These are phyloP conservation scores for Enteromius radiatus DNA, from an alignment of 2,797 vertebrate species.

Conservation along the genomic window DNA sequence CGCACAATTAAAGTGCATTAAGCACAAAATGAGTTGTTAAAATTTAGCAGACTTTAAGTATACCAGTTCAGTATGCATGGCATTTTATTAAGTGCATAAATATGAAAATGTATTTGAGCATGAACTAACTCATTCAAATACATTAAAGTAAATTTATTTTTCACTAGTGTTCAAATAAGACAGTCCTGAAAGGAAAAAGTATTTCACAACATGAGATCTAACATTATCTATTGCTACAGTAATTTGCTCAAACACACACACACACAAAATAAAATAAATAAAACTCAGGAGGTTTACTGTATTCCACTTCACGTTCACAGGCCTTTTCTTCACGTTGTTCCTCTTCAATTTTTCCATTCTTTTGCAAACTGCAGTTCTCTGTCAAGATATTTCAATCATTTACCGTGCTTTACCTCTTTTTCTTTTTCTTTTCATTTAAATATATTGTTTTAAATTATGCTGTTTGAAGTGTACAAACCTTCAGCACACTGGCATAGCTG, in stretches of 20 bases:
- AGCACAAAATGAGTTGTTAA: no score
- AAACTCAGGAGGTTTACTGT: slow-evolving; percentile 28
- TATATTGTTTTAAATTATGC: neutral
- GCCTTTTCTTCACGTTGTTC: slow-evolving; percentile 1
- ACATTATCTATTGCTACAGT: neutral
- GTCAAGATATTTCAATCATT: slow-evolving; percentile 1
- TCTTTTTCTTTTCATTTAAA: neutral
- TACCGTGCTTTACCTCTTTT: neutral
- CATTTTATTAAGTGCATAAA: no score
- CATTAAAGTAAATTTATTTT: no score
- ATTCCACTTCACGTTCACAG: slow-evolving; percentile 49
- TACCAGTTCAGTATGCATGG: no score
- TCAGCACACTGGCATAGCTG: slow-evolving; percentile 57
- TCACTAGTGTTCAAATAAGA: neutral
- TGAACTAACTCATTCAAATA: no score
- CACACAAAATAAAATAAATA: no score
- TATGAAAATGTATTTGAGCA: no score
- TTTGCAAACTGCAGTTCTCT: slow-evolving; percentile 58
- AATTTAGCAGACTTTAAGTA: no score
- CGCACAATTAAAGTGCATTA: no score
- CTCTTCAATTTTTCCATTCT: slow-evolving; percentile 6
- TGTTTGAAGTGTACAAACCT: slow-evolving; percentile 26
- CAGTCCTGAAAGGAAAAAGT: neutral
- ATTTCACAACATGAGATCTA: neutral
- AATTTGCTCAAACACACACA: neutral